phyloP scores from a whole-genome alignment of 2,113 vertebrate genomes.

The Sturnira hondurensis region DNA sequence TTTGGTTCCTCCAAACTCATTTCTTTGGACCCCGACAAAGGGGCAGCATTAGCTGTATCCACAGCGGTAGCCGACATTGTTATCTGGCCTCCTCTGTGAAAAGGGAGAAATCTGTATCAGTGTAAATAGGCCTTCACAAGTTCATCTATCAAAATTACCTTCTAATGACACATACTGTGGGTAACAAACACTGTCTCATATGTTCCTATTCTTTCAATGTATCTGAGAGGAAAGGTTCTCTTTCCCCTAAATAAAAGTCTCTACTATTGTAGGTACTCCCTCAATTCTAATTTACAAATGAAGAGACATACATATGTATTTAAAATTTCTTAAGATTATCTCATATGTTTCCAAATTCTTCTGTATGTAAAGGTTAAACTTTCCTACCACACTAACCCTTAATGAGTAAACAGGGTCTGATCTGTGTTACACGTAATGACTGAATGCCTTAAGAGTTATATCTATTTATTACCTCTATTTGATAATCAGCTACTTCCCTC shows the following conservation, averaged over 20 bases:
- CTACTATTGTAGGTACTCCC: not conserved
- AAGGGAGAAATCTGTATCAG: not conserved
- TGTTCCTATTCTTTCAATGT: not conserved
- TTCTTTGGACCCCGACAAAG: slow-evolving; percentile 81
- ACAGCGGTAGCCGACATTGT: slow-evolving; percentile 73
- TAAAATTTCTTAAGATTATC: not conserved
- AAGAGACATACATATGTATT: not conserved
- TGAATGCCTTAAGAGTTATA: not conserved
- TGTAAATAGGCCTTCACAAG: not conserved
- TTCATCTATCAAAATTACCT: not conserved
- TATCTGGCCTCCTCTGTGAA: fast-evolving
- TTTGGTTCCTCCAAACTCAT: slow-evolving; percentile 95
- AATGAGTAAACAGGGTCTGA: not conserved
- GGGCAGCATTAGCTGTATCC: slow-evolving; percentile 33
- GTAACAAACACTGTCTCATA: not conserved
- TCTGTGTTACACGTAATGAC: not conserved
- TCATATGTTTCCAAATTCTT: not conserved
- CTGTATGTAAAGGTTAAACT: not conserved
- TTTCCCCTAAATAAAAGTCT: not conserved
- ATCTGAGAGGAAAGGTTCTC: not conserved
- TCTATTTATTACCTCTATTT: not conserved
- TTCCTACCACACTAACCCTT: not conserved
- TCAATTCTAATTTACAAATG: not conserved
- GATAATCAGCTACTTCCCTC: not conserved
- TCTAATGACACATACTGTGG: not conserved